phyloP scores from a whole-genome alignment of 2,797 vertebrate species.

The Myotis myotis region DNA sequence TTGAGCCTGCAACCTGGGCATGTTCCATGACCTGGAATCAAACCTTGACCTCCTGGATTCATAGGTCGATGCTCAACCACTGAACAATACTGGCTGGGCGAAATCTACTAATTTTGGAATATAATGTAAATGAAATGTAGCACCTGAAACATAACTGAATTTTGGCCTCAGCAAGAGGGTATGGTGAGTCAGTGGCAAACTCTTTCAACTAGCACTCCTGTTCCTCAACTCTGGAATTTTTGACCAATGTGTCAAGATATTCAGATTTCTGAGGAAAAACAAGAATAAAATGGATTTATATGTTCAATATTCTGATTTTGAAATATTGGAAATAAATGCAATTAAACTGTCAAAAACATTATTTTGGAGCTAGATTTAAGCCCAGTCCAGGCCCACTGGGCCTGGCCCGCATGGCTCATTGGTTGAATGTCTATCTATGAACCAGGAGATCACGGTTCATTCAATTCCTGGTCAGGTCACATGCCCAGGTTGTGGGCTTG shows the following conservation, averaged over 20 bases:
- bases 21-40: too few relatives aligned
- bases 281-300: background rate
- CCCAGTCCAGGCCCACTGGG: background rate
- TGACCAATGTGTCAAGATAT: background rate
- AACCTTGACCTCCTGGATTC: too few relatives aligned
- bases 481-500: too few relatives aligned
- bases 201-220: background rate
- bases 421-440: too few relatives aligned
- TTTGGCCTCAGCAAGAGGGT: background rate
- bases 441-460: too few relatives aligned
- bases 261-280: background rate
- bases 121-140: background rate
- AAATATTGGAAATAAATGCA: conserved; percentile 3
- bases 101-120: too few relatives aligned
- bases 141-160: background rate
- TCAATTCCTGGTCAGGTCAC: too few relatives aligned
- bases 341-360: background rate
- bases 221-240: background rate
- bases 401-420: too few relatives aligned
- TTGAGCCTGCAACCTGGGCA: too few relatives aligned
- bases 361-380: background rate
- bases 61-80: too few relatives aligned
- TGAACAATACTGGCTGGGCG: too few relatives aligned
- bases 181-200: background rate
- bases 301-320: background rate